A percentile compares a stretch with the other conserved stretches of the same genome.
Evolutionary conservation across 1,140 invertebrate genomes (phyloP).

Genomic region (Euglossa dilemma): DNA sequence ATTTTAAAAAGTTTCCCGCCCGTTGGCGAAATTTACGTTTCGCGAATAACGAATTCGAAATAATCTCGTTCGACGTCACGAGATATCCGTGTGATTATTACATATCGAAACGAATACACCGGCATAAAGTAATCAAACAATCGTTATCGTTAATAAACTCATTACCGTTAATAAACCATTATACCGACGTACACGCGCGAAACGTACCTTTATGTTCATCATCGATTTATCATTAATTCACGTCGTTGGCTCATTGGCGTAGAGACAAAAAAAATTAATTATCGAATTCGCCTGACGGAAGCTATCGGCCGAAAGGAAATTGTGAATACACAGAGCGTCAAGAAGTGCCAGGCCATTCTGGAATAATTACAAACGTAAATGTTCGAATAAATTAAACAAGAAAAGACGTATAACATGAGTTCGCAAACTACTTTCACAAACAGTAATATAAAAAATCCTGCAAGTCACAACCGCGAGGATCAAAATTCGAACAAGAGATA

Average conservation of each 20-base stretch:
- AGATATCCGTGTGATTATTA: neutral
- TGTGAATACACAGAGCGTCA: neutral
- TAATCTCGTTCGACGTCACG: neutral
- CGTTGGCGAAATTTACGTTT: neutral
- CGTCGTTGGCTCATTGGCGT: neutral
- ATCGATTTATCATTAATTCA: slow-evolving; percentile 2
- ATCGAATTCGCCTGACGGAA: neutral
- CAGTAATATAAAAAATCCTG: too few relatives aligned
- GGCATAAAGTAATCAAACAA: slow-evolving; percentile 1
- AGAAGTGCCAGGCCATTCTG: neutral
- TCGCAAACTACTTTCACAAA: too few relatives aligned
- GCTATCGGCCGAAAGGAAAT: neutral
- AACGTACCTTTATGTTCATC: neutral
- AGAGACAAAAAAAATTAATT: slow-evolving; percentile 10
- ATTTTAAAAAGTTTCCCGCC: neutral
- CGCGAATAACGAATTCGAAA: neutral
- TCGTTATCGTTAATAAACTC: neutral
- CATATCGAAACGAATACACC: neutral
- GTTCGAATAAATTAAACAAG: too few relatives aligned
- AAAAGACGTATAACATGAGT: too few relatives aligned
- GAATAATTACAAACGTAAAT: too few relatives aligned
- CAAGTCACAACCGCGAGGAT: too few relatives aligned
- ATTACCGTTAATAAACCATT: slow-evolving; percentile 20
- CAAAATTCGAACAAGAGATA: too few relatives aligned
- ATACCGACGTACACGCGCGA: neutral